Conservation (phyloP, 2,888 invertebrate genomes). For the Lypha dubia region DNA sequence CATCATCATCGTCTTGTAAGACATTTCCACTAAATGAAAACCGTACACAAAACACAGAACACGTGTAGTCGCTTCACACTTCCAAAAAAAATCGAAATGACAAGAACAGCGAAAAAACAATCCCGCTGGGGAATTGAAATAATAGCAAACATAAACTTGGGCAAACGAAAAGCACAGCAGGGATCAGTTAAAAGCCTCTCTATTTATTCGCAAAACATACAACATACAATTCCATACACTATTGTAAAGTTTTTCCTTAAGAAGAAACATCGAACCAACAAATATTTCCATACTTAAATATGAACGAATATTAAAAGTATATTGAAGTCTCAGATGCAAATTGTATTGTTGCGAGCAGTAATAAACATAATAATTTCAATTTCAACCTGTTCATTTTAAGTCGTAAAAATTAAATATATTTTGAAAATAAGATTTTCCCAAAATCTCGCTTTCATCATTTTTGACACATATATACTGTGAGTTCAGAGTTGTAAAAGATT, state of each 20-base stretch:
- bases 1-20: slow-evolving; percentile 37
- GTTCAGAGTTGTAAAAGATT: slow-evolving; percentile 24
- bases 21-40: slow-evolving; percentile 44
- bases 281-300: no score
- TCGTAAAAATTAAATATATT: slow-evolving; percentile 67
- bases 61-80: slow-evolving; percentile 47
- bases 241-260: not conserved
- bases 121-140: slow-evolving; percentile 63
- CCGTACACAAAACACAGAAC: no score
- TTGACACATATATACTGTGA: not conserved
- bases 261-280: slow-evolving; percentile 4
- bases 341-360: slow-evolving; percentile 47
- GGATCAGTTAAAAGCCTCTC: slow-evolving; percentile 66
- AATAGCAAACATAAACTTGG: slow-evolving; percentile 57
- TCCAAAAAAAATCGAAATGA: slow-evolving; percentile 25
- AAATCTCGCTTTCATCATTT: slow-evolving; percentile 58
- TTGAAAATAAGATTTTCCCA: slow-evolving; percentile 54
- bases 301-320: no score
- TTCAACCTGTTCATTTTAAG: slow-evolving; percentile 67
- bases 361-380: slow-evolving; percentile 64
- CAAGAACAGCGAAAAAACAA: slow-evolving; percentile 53
- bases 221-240: slow-evolving; percentile 3
- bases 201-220: slow-evolving; percentile 35
- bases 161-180: slow-evolving; percentile 67
- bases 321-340: slow-evolving; percentile 64